Conservation (phyloP, 2,888 invertebrate species). For the Vesta saturnalis region DNA sequence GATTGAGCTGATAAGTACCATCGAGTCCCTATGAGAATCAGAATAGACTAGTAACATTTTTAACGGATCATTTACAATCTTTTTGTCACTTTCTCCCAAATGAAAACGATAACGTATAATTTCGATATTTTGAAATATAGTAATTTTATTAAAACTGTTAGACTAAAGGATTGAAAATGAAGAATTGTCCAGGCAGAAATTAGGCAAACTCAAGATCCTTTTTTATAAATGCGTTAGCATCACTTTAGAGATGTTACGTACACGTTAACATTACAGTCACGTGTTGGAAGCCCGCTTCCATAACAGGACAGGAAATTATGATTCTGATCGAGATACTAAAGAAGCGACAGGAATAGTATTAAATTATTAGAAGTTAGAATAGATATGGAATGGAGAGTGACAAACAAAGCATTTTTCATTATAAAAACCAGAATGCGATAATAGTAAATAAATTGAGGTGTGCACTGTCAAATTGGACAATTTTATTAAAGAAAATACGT, state of each 20-base stretch:
- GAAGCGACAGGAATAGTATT: conserved; percentile 40
- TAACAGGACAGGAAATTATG: conserved; percentile 44
- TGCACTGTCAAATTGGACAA: no score
- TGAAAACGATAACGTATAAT: conserved; percentile 32
- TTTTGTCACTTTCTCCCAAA: conserved; percentile 28
- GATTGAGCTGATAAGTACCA: conserved; percentile 46
- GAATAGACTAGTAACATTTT: conserved; percentile 39
- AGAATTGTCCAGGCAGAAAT: no score
- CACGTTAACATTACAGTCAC: conserved; percentile 29
- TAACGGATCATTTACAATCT: conserved; percentile 40
- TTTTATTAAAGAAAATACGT: no score
- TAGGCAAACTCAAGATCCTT: neutral
- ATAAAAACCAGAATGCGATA: neutral
- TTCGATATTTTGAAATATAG: neutral
- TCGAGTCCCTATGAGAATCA: conserved; percentile 35
- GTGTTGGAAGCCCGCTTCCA: conserved; percentile 37
- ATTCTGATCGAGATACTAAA: conserved; percentile 42
- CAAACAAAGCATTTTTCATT: conserved; percentile 1
- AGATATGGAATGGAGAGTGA: conserved; percentile 16
- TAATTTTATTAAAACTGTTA: neutral
- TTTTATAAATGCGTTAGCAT: neutral
- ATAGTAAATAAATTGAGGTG: neutral
- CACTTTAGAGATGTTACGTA: neutral
- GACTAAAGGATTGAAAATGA: no score
- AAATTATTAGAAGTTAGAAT: conserved; percentile 36